Base-by-base conservation (phyloP, 2,888 invertebrate genomes). In the Syritta pipiens region DNA sequence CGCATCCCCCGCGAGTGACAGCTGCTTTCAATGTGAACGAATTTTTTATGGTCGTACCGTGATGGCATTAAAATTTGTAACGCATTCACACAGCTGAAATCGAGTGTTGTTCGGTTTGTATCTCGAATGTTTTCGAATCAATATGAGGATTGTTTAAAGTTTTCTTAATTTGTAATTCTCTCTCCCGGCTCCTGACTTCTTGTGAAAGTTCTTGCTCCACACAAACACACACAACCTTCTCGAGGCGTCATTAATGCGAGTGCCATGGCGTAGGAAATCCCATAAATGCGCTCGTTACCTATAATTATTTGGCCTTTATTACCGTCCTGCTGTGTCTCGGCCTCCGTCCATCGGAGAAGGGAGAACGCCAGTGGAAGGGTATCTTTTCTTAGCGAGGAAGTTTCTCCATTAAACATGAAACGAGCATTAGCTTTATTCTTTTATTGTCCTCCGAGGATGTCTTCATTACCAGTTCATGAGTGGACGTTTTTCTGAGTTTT, bases 1-100 rank as follows among this genome's bases (percentile, higher is more conserved):
- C 67, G 22, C 4, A 7, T 48, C 71, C 71, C 67, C 74, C 74
- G 74, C 55, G 55, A 74, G 74, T 40, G 79, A 79, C 79, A 74
- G 60, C 74, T 79, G 79, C 67, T 79, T 79, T 74, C 72, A 74
- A 79, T 79, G 79, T 79, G 72, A 62, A 57, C 67, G n/a, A 67
- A 79, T 79, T 79, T 79, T 79, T 60, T 79, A 79, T 79, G 79
- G 79, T 79, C 74, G 85, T 86, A 85, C 86, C 86, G 84, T 87
- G 87, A 87, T 86, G 85, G 84, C 85, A 86, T 88, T 87, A 85
- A 85, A 85, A 86, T 86, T 87, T 86, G 84, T 82, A 83, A 84
- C 85, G 85, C 87, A 85, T 84, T 83, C 42, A 30, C 46, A 37
- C 17, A 9, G 17, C 7, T 51, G 24, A 26, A 57, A 57, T 28